Evolutionary conservation across 2,888 invertebrate species (phyloP).

Genomic region (Lamellibrachia columna): DNA sequence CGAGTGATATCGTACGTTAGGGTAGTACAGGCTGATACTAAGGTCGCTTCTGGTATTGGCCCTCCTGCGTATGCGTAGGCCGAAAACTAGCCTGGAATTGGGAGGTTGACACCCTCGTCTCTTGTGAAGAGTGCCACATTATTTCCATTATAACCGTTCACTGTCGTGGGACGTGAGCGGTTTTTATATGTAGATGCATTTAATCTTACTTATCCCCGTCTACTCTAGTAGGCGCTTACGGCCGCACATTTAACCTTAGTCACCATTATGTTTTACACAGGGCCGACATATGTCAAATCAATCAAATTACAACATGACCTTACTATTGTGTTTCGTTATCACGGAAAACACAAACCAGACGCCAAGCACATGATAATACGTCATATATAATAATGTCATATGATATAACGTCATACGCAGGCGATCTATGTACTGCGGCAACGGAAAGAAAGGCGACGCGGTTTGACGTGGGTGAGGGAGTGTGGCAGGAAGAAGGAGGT

Average conservation of each 20-base stretch:
- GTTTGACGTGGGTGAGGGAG: too few relatives aligned
- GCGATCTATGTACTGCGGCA: not conserved
- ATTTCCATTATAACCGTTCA: not conserved
- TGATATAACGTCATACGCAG: not conserved
- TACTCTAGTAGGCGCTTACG: too few relatives aligned
- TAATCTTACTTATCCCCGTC: not conserved
- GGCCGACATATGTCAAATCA: not conserved
- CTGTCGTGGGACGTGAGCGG: not conserved
- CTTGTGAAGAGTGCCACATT: not conserved
- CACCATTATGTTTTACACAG: not conserved
- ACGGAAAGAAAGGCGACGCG: not conserved
- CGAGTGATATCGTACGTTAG: constrained; percentile 8
- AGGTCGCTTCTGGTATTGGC: not conserved
- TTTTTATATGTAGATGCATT: not conserved
- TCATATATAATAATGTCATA: not conserved
- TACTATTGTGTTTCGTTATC: not conserved
- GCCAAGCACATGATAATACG: not conserved
- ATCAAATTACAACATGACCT: not conserved
- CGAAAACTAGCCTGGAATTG: not conserved
- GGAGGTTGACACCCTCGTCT: not conserved
- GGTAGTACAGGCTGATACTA: not conserved
- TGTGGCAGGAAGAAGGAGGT: too few relatives aligned
- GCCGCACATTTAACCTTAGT: too few relatives aligned
- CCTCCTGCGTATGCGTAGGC: not conserved
- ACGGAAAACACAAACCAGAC: not conserved